These are phyloP conservation scores for Tethea ocularis DNA, from an alignment of 2,888 invertebrate species.

Conservation along the genomic window DNA sequence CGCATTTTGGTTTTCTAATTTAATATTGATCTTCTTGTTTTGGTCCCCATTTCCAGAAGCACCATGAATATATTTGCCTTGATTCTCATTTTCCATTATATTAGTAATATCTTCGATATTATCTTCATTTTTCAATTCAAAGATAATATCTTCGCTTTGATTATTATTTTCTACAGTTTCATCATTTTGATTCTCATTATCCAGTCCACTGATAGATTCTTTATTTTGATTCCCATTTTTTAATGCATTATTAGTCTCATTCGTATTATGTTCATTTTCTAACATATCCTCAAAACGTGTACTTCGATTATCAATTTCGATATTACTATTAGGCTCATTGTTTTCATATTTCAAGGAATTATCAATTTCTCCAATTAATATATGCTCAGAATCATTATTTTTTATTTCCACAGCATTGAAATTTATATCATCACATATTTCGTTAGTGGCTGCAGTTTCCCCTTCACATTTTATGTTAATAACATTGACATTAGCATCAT, in stretches of 20 bases:
- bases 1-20: neutral
- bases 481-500: slow-evolving; percentile 11
- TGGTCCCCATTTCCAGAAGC: neutral
- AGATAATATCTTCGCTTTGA: neutral
- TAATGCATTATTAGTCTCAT: neutral
- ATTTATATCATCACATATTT: neutral
- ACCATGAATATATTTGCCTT: neutral
- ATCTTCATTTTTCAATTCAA: neutral
- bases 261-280: neutral
- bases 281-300: neutral
- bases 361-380: slow-evolving; percentile 8
- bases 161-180: neutral
- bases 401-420: neutral
- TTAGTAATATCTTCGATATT: neutral
- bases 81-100: neutral
- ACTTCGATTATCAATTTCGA: neutral
- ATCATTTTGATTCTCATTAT: neutral
- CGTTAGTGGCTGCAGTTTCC: neutral
- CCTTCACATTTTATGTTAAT: neutral
- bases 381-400: neutral
- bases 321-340: neutral
- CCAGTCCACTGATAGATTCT: neutral
- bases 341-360: slow-evolving; percentile 18
- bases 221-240: neutral
- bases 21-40: neutral